phyloP scores from a whole-genome alignment of 92 coral and sea anemone genomes.

The Zoanthus sansibaricus region DNA sequence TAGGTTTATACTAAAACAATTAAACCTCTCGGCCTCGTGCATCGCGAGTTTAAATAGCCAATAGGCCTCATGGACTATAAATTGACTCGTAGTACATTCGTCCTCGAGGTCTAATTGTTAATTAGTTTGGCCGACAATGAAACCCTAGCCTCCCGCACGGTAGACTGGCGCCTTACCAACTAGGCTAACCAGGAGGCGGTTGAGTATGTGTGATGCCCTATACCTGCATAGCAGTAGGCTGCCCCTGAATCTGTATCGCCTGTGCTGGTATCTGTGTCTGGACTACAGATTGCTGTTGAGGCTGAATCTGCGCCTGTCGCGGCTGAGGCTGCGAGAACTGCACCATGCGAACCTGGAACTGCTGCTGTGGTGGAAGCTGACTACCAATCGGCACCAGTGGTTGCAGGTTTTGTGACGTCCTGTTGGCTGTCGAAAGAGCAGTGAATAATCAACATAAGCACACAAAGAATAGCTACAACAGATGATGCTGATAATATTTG shows the following conservation, averaged over 20 bases:
- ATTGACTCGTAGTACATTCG: too few species aligned
- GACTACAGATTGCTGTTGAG: slow-evolving; percentile 70
- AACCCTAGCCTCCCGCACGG: too few species aligned
- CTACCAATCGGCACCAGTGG: slow-evolving; percentile 88
- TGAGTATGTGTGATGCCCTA: too few species aligned
- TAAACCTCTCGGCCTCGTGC: too few species aligned
- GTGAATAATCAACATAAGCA: slow-evolving; percentile 42
- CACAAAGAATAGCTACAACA: not conserved
- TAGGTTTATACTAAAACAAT: too few species aligned
- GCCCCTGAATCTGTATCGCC: slow-evolving; percentile 79
- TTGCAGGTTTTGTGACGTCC: slow-evolving; percentile 83
- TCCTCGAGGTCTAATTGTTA: too few species aligned
- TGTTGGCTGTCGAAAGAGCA: slow-evolving; percentile 76
- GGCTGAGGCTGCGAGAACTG: slow-evolving; percentile 75
- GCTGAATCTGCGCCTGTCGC: slow-evolving; percentile 75
- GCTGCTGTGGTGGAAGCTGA: slow-evolving; percentile 65
- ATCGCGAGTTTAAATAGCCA: too few species aligned
- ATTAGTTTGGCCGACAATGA: too few species aligned
- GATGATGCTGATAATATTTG: not conserved
- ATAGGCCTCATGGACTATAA: too few species aligned
- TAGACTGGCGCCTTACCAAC: too few species aligned
- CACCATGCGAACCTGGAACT: slow-evolving; percentile 89
- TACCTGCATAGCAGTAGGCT: slow-evolving; percentile 22
- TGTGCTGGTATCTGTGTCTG: slow-evolving; percentile 72
- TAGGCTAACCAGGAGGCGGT: too few species aligned